Evolutionary conservation across 2,797 vertebrate species (phyloP), one percentile per base, ranked within the genome.

Genomic region (Girardinus metallicus): DNA sequence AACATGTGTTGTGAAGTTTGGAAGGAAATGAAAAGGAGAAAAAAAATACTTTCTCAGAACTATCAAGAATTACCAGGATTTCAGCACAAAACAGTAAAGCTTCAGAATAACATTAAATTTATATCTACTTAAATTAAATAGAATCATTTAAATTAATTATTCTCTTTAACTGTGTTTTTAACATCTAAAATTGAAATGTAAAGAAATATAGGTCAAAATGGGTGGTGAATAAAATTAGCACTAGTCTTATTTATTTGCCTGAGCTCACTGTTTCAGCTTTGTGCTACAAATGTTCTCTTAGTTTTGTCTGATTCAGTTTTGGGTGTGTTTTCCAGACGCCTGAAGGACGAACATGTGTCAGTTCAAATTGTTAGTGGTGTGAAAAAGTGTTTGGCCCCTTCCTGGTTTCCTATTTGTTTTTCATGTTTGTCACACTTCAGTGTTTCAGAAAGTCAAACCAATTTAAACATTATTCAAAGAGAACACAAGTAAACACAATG

Each of bases 1-100:
- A 74, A 79, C 23, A 72, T 66, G 2, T 5, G 26, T 55, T 66
- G 55, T 86, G 44, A 82, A 82, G 86, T 80, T 71, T 71, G 12
- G 4, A 29, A n/a, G 41, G 12, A 44, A 44, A 11, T 44, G 26
- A 71, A 46, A 16, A 44, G 21, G n/a, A 13, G 51, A 26, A n/a
- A 29, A 15, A 70, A 71, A n/a, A 15, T 43, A 44, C 6, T 29
- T 71, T 41, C 68, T 29, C 68, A 15, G 9, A 71, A 71, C 68
- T 71, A 71, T 71, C 13, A 29, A 71, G 43, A 41, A 18, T 46
- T 44, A 15, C 13, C 26, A 44, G 5, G 6, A 15, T 68, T 23
- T 23, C 18, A 39, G 3, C 36, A 39, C 16, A 9, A 66, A 23
- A 66, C 23, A 71, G 4, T 7, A 23, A 71, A 46, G 26, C n/a